phyloP scores from a whole-genome alignment of 2,797 vertebrate species.

The Steatocranus sp. region DNA sequence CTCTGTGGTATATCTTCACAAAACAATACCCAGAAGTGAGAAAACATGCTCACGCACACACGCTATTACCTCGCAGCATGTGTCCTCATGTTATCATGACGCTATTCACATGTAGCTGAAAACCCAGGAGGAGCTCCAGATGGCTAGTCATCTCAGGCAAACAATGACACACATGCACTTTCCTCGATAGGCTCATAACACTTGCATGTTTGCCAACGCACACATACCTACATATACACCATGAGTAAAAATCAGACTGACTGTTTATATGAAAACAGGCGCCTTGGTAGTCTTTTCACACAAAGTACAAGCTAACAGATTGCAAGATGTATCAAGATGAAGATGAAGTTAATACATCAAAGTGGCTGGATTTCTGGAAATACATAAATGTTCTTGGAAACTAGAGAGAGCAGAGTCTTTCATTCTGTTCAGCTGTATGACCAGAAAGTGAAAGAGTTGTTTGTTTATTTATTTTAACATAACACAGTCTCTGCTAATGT shows the following conservation, averaged over 20 bases:
- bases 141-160: conserved; percentile 35
- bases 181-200: not conserved
- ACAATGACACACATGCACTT: not conserved
- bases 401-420: not conserved
- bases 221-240: not conserved
- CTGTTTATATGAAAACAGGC: not conserved
- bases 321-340: not conserved
- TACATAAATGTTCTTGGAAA: not conserved
- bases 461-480: not conserved
- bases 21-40: not conserved
- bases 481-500: not conserved
- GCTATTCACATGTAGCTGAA: conserved; percentile 43
- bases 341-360: not conserved
- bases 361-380: not conserved
- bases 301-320: not conserved
- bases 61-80: conserved; percentile 12
- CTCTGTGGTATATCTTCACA: not conserved
- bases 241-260: not conserved
- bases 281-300: not conserved
- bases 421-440: not conserved
- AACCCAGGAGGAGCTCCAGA: conserved; percentile 58
- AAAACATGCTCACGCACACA: not conserved
- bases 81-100: conserved; percentile 35
- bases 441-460: not conserved
- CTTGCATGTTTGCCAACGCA: not conserved